Conservation (phyloP, 2,888 invertebrate species). For the Cyclophora punctaria region DNA sequence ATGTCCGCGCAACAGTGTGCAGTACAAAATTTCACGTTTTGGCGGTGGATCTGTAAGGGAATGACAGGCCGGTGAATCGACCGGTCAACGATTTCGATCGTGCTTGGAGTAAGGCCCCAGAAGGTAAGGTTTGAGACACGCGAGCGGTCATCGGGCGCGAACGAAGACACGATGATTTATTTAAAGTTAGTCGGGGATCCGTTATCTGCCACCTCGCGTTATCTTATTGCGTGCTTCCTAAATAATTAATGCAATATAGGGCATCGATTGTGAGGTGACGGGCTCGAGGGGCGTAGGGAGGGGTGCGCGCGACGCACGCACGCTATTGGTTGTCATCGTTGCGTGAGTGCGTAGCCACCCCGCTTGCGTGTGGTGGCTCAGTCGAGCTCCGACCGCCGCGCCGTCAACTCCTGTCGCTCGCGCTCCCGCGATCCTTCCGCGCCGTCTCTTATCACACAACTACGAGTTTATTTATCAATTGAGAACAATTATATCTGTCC, state of each 20-base stretch:
- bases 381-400: constrained; percentile 56
- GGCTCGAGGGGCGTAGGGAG: constrained; percentile 60
- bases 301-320: constrained; percentile 74
- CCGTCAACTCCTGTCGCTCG: constrained; percentile 43
- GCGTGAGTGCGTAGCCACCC: constrained; percentile 72
- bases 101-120: no score
- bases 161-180: constrained; percentile 58
- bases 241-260: constrained; percentile 77
- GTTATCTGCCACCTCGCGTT: constrained; percentile 74
- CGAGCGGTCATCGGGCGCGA: constrained; percentile 21
- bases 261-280: constrained; percentile 75
- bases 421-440: constrained; percentile 24
- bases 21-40: no score
- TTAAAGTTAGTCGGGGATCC: constrained; percentile 61
- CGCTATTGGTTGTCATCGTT: constrained; percentile 68
- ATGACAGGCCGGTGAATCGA: no score
- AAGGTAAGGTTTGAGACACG: constrained; percentile 25
- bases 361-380: constrained; percentile 66
- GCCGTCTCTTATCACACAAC: constrained; percentile 37
- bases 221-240: constrained; percentile 77
- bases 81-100: no score
- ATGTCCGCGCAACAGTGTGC: no score
- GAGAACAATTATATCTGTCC: constrained; percentile 73
- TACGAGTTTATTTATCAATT: constrained; percentile 51
- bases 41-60: no score